Evolutionary conservation across 2,888 invertebrate genomes (phyloP), one percentile per base, ranked within the genome.

Genomic region (Deladenus siricidicola): DNA sequence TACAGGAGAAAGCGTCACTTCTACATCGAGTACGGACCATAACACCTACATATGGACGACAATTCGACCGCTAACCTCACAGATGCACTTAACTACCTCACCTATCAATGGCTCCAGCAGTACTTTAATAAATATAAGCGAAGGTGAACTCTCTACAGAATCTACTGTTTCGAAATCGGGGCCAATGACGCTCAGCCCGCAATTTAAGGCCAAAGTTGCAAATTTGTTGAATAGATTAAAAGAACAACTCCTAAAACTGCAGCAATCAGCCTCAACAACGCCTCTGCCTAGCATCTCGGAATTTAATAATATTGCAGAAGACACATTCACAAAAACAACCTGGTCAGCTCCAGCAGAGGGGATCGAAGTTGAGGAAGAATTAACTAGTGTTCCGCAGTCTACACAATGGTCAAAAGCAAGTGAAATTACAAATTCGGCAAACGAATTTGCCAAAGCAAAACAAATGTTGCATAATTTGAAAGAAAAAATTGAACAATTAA

Each of bases 211-310:
- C 23, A 56, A 34, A 28, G 44, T 60, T n/a, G 60, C 60, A 10
- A 60, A 60, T 60, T 60, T 60, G 29, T 53, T 60, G 44, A 60
- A 60, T 29, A 48, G 58, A 3, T 21, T 60, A 3, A 60, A 60
- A 21, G 56, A 59, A 3, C 49, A 60, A 49, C 52, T 60, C 17
- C 39, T 49, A 24, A 42, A 51, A 26, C 42, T 58, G 43, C 48
- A 53, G 39, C 53, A 53, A 39, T 17, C 19, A 14, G 39, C 29
- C 8, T 34, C n/a, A 53, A 53, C 53, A 23, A 39, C 42, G 17
- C 8, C 39, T n/a, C n/a, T 23, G 34, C n/a, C 53, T 30, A n/a
- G 26, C 3, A 10, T 19, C 19, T 26, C 26, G 6, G 50, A 50
- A 4, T 24, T 19, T 23, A 24, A n/a, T 29, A 26, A 29, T 8